Conservation (phyloP, 1,140 invertebrate species). For the Vanessa tameamea region DNA sequence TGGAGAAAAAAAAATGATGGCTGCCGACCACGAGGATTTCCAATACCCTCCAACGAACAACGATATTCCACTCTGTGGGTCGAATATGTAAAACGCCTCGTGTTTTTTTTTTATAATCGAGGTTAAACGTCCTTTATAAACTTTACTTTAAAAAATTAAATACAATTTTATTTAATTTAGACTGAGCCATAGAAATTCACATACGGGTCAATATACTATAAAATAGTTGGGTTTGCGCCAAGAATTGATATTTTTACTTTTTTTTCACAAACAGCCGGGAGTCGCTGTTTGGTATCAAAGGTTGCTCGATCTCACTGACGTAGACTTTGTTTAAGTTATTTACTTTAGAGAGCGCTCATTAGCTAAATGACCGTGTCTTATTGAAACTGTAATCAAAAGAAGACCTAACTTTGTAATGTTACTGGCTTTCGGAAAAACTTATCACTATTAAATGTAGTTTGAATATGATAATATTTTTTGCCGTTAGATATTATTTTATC, state of each 20-base stretch:
- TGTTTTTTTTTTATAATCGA: background rate
- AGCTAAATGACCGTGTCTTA: constrained; percentile 70
- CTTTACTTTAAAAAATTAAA: background rate
- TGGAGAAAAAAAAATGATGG: constrained; percentile 17
- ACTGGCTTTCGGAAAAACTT: constrained; percentile 19
- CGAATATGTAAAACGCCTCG: background rate
- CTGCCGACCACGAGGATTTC: constrained; percentile 25
- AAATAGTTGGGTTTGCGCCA: constrained; percentile 26
- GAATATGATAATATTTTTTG: background rate
- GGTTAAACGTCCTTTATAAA: background rate
- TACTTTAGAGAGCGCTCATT: constrained; percentile 71
- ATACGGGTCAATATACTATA: constrained; percentile 16
- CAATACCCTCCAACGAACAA: constrained; percentile 21
- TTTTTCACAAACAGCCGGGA: constrained; percentile 45
- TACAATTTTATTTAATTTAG: background rate
- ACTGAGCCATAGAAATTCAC: background rate
- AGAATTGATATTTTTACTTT: constrained; percentile 47
- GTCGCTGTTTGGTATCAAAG: constrained; percentile 58
- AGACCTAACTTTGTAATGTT: constrained; percentile 36
- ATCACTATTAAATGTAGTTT: background rate
- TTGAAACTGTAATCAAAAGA: constrained; percentile 65
- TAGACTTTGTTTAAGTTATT: constrained; percentile 70
- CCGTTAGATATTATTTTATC: background rate
- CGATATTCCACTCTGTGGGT: constrained; percentile 21
- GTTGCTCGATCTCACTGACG: constrained; percentile 59